These are phyloP conservation scores for Bombus difficillimus DNA, from an alignment of 1,140 invertebrate species.

Conservation along the genomic window DNA sequence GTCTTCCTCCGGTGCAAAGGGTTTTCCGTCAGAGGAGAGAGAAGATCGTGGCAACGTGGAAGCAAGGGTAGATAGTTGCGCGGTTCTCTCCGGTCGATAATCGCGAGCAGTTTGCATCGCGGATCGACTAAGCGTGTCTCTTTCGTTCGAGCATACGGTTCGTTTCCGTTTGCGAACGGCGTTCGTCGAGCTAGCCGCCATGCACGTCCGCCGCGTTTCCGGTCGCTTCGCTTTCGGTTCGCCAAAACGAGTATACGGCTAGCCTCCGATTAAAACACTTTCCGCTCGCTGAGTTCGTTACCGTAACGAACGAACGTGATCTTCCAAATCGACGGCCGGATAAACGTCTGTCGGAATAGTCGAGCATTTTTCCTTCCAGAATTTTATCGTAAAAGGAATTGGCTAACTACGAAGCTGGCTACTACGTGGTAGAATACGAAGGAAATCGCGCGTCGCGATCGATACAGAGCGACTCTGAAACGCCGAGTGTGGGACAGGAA, in stretches of 20 bases:
- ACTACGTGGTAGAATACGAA: too few species aligned
- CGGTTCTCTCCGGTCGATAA: background rate
- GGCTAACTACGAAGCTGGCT: too few species aligned
- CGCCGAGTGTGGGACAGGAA: background rate
- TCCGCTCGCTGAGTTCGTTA: background rate
- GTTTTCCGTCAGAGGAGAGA: background rate
- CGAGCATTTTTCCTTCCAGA: too few species aligned
- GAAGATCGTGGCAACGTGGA: background rate
- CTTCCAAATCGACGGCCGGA: background rate
- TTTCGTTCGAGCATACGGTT: background rate
- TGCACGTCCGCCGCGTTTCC: background rate
- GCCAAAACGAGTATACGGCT: background rate
- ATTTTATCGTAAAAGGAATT: too few species aligned
- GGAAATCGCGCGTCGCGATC: too few species aligned
- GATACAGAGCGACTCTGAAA: background rate
- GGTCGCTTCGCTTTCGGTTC: constrained; percentile 23
- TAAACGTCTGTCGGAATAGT: background rate
- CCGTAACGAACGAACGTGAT: background rate
- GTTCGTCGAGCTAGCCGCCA: background rate
- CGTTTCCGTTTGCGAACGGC: background rate
- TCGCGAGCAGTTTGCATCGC: background rate
- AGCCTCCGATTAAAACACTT: constrained; percentile 11
- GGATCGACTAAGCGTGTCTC: background rate
- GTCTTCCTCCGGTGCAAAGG: too few species aligned
- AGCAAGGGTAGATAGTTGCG: background rate